Base-by-base conservation (phyloP, 2,888 invertebrate genomes). In the Meloe dianella region DNA sequence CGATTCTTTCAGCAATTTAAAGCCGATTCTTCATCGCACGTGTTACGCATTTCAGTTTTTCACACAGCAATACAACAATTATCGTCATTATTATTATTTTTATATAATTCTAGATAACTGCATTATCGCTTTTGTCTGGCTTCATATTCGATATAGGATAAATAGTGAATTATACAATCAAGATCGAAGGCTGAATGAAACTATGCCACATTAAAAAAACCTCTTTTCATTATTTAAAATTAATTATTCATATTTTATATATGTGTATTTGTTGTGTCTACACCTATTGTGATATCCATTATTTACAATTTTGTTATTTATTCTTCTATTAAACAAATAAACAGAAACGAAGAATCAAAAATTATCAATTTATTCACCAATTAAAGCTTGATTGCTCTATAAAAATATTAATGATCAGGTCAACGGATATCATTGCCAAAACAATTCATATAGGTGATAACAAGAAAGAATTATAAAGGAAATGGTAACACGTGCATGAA, bases 371-470 rank as follows among this genome's bases (percentile, higher is more conserved):
- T 35, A 35, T 17, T 5, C 17, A 17, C 41, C 17, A 41, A 41
- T 17, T 41, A 41, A 41, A 41, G 6, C n/a, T 41, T 41, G 5
- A 17, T 41, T 41, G 17, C 17, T 7, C 35, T 5, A 35, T 12
- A 35, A 35, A 35, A 35, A 30, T 1, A 8, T 30, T 30, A 30
- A 30, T 8, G 9, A 6, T 30, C 12, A 35, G 35, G 35, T 35
- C 12, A 35, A 35, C 14, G 35, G 14, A 35, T 35, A 35, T 35
- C 35, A 35, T 35, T 35, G 35, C 35, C 35, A 35, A 35, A 35
- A 35, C 35, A 35, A 17, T 41, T 41, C 41, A 41, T 41, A 17
- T 41, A 41, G 41, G 41, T 41, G 41, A 41, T 41, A 41, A 41
- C 17, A 41, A 6, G 41, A 41, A 8, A 41, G 1, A 17, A 17